Base-by-base conservation (phyloP, 1,140 invertebrate genomes). In the Micrasema minimum region DNA sequence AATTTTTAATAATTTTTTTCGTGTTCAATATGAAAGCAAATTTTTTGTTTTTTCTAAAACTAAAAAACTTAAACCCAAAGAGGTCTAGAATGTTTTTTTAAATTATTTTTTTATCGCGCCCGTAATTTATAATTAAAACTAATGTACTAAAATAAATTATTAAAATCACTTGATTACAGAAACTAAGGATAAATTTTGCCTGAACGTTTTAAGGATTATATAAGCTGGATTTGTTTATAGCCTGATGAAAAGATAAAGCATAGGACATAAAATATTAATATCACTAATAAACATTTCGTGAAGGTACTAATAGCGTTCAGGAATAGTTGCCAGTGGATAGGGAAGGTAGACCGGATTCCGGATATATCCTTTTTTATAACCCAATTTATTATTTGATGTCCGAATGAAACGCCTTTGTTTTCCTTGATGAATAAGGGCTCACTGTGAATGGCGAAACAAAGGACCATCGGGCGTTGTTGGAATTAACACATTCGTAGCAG, bases 381-480 rank as follows among this genome's bases (percentile, higher is more conserved):
- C 64, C 38, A 16, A 53, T 41, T 65, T 65, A 71, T 64, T 53
- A 65, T 72, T 67, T 66, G 38, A 67, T 67, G 31, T 16, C 16
- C 55, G 38, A 72, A 72, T 72, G 65, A 72, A 72, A 48, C 31
- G 64, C 41, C 51, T 72, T 67, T 72, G 64, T 67, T 67, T 67
- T 48, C 64, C 65, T 72, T 72, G 70, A 72, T 72, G 70, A 72
- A 67, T 72, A 67, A 67, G 37, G 37, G 53, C 65, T 23, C 51
- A n/a, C 23, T 37, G 70, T 67, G 64, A 72, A 72, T 72, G 45
- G 26, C 51, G 67, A 67, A 62, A 50, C 46, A 48, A 51, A 50
- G 55, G 38, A 2, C 16, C 55, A 38, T 14, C 37, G 18, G 38
- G 20, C 35, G 16, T 59, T 20, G 31, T 4, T 10, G 16, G 35